These are phyloP conservation scores for Pluvianellus socialis DNA, from an alignment of 2,113 vertebrate species.

Conservation along the genomic window DNA sequence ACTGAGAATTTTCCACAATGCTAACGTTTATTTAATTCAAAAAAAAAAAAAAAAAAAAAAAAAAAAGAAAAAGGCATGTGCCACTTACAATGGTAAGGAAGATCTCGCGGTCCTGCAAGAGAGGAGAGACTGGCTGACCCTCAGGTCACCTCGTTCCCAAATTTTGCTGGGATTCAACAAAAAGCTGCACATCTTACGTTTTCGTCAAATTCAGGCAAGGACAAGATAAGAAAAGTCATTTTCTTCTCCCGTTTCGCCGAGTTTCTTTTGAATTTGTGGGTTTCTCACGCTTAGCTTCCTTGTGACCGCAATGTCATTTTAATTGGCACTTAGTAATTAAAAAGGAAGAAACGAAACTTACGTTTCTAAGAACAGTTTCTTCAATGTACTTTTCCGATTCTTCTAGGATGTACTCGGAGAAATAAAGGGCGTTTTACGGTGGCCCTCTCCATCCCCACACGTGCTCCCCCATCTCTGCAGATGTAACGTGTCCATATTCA, in stretches of 20 bases:
- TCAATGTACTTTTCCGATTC: neutral
- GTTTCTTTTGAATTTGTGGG: neutral
- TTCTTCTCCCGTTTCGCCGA: neutral
- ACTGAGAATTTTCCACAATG: neutral
- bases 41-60: neutral
- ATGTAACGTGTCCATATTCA: fast-evolving
- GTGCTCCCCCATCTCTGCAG: neutral
- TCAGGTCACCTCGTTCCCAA: neutral
- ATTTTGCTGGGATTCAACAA: neutral
- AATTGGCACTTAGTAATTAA: neutral
- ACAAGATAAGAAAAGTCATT: neutral
- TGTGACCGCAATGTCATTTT: neutral
- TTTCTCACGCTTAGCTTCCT: neutral
- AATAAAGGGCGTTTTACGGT: neutral
- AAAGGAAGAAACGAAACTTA: neutral
- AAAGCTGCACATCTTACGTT: neutral
- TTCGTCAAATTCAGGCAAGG: neutral
- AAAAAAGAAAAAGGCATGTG: neutral
- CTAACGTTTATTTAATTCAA: neutral
- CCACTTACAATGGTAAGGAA: neutral
- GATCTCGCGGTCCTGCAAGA: neutral
- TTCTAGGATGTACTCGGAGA: neutral
- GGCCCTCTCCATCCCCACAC: neutral
- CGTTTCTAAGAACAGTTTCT: neutral
- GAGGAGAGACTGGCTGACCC: neutral